phyloP scores from a whole-genome alignment of 2,888 invertebrate species.

The Poecilobothrus nobilitatus region DNA sequence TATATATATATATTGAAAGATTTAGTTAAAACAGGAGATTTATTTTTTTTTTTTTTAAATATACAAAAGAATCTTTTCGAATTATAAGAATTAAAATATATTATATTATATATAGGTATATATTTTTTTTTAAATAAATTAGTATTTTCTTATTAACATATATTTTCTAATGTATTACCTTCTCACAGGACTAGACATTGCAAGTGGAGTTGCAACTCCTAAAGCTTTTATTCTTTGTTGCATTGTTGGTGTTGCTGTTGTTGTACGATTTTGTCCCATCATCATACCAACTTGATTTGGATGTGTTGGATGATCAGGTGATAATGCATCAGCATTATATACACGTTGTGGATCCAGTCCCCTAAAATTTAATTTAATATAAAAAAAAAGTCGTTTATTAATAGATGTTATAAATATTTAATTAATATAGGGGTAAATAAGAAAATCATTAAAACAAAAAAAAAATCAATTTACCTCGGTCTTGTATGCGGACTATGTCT shows the following conservation, averaged over 20 bases:
- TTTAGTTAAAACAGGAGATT: too few relatives aligned
- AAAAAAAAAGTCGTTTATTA: conserved; percentile 5
- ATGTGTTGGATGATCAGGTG: conserved; percentile 50
- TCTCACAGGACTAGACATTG: conserved; percentile 78
- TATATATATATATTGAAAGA: too few relatives aligned
- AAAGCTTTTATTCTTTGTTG: conserved; percentile 84
- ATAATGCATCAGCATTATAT: conserved; percentile 53
- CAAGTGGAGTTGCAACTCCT: conserved; percentile 81
- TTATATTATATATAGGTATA: too few relatives aligned
- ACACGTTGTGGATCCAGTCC: conserved; percentile 57
- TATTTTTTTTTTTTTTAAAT: too few relatives aligned
- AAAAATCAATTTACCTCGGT: conserved; percentile 50
- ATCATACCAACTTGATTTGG: conserved; percentile 33
- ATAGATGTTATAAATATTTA: background rate
- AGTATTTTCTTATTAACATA: too few relatives aligned
- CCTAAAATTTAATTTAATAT: conserved; percentile 32
- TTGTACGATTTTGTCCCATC: conserved; percentile 48
- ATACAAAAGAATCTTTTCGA: too few relatives aligned
- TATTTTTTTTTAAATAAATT: too few relatives aligned
- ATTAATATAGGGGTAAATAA: conserved; percentile 4
- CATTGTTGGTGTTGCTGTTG: conserved; percentile 67
- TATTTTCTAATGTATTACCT: conserved; percentile 51
- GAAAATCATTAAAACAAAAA: background rate
- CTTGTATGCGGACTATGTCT: conserved; percentile 75
- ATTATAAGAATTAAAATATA: too few relatives aligned